Base-by-base conservation (phyloP, 2,888 invertebrate genomes). In the Ramazzottius varieornatus region DNA sequence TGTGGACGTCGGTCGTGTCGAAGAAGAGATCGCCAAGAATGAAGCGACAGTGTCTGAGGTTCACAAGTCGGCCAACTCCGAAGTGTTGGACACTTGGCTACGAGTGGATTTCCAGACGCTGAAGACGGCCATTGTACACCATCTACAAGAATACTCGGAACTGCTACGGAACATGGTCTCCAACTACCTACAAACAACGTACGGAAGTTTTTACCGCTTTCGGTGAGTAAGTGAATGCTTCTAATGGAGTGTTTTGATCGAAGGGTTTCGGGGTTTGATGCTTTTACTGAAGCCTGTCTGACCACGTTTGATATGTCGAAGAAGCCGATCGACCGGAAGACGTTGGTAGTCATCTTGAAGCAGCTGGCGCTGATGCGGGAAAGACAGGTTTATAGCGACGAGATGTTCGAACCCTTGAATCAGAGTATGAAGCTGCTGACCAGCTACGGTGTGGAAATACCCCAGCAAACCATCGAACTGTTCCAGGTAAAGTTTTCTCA, bases 391-490 rank as follows among this genome's bases (percentile, higher is more conserved):
- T 83, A 83, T 16, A 92, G 92, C 0, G 93, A 94, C 73, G 88
- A 88, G 70, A 92, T 94, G 90, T 94, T 94, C 75, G 87, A 86
- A 67, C 93, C 94, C 0, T 80, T 94, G 66, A 86, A 88, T 70
- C 88, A 91, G 75, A 92, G 89, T 4, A 89, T 93, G 70, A 88
- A 91, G 72, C 79, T 94, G 2, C 78, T 94, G 1, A 90, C 90
- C 75, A 87, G 86, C 72, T 94, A 93, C 73, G 91, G 92, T 72
- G 90, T 91, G 82, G 93, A 94, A 75, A 86, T 94, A 73, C 89
- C 93, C 0, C 93, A 94, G 76, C 90, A 91, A 79, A 89, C 93
- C 0, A 91, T 92, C 74, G 86, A 88, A 2, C 81, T 91, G 68
- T 78, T 94, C 63, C 84, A 86, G 79, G 85, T 84, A 70, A 70